Percentiles rank a stretch among this genome's conserved stretches.
Evolutionary conservation across 2,888 invertebrate species (phyloP).

Genomic region (Thalpophila matura): DNA sequence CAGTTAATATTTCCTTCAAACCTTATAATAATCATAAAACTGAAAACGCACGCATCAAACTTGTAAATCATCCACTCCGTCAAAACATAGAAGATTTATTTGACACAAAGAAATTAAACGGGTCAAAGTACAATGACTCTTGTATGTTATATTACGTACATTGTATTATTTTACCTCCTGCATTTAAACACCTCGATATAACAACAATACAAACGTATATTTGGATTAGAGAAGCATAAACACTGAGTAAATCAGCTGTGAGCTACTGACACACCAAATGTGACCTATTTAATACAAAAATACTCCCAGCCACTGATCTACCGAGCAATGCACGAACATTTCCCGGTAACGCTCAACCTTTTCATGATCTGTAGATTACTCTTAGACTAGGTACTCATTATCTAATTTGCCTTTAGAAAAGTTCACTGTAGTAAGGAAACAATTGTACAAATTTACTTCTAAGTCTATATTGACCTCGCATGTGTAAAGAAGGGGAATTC

Average conservation of each 20-base stretch:
- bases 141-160: conserved; percentile 1
- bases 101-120: conserved; percentile 20
- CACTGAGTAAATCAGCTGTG: conserved; percentile 71
- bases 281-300: conserved; percentile 70
- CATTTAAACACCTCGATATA: conserved; percentile 37
- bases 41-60: conserved; percentile 30
- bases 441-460: conserved; percentile 79
- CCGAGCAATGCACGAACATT: conserved; percentile 16
- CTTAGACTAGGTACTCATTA: conserved; percentile 29
- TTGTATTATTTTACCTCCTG: conserved; percentile 43
- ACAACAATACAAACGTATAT: conserved; percentile 34
- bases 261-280: conserved; percentile 70
- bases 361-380: conserved; percentile 28
- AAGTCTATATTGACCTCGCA: conserved; percentile 66
- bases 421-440: conserved; percentile 60
- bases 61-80: conserved; percentile 43
- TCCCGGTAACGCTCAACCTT: conserved; percentile 23
- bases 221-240: conserved; percentile 58
- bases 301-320: conserved; percentile 48
- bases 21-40: conserved; percentile 38
- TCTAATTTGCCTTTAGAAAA: conserved; percentile 60
- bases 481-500: conserved; percentile 61
- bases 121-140: conserved; percentile 7
- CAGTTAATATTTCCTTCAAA: conserved; percentile 34
- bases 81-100: conserved; percentile 40